A percentile compares a stretch with the other conserved stretches of the same genome.
phyloP scores from a whole-genome alignment of 2,797 vertebrate species.

The Amblyraja radiata region DNA sequence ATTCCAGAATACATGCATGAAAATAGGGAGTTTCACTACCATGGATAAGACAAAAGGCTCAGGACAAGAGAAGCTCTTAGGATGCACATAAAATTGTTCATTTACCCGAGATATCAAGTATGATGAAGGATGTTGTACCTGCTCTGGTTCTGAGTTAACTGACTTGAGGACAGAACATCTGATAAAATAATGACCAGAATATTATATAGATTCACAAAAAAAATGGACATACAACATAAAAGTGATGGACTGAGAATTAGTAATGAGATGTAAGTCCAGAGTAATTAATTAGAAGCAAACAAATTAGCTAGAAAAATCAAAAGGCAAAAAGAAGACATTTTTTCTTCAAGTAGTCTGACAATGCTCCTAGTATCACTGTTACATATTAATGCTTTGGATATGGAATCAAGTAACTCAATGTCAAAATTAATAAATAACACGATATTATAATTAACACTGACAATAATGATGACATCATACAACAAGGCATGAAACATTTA shows the following conservation, averaged over 20 bases:
- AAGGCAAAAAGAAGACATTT: too few species aligned
- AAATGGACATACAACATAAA: background rate
- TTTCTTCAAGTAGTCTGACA: background rate
- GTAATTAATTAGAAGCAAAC: background rate
- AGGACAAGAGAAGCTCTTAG: background rate
- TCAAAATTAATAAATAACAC: background rate
- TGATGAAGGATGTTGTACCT: too few species aligned
- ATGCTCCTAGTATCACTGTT: background rate
- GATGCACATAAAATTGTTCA: background rate
- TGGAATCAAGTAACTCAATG: background rate
- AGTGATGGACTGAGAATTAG: background rate
- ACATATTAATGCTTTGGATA: background rate
- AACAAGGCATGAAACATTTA: background rate
- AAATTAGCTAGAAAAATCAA: background rate
- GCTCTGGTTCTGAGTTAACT: too few species aligned
- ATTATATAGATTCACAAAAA: background rate
- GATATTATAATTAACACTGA: background rate
- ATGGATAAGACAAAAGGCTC: background rate
- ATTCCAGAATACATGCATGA: background rate
- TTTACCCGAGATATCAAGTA: background rate
- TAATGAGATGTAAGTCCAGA: background rate
- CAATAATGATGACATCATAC: background rate
- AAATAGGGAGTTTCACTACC: background rate
- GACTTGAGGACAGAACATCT: too few species aligned
- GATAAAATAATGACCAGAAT: background rate